Percentiles rank a stretch among this genome's conserved stretches.
Evolutionary conservation across 2,888 invertebrate genomes (phyloP).

Genomic region (Caenorhabditis wallacei): DNA sequence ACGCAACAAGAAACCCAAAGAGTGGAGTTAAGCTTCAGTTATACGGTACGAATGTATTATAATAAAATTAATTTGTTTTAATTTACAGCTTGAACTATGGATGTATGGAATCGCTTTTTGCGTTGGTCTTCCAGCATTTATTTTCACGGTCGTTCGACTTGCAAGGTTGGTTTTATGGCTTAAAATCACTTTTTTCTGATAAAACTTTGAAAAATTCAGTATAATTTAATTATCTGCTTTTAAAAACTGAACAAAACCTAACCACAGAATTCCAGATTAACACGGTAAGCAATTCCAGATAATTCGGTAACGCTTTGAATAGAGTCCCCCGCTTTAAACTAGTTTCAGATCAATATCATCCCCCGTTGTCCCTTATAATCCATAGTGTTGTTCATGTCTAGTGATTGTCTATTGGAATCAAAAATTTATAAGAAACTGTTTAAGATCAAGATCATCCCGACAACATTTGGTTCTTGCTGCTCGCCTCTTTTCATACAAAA

Average conservation of each 20-base stretch:
- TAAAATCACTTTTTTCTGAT: too few relatives aligned
- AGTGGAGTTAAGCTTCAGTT: conserved; percentile 67
- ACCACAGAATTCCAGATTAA: too few relatives aligned
- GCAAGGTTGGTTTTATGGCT: conserved; percentile 47
- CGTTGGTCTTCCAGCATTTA: conserved; percentile 67
- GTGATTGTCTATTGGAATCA: conserved; percentile 8
- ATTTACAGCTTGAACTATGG: conserved; percentile 68
- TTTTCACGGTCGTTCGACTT: conserved; percentile 66
- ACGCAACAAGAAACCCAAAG: conserved; percentile 57
- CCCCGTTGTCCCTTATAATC: neutral
- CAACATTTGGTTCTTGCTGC: conserved; percentile 71
- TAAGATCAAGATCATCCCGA: conserved; percentile 60
- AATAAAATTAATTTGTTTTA: neutral
- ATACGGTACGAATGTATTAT: conserved; percentile 53
- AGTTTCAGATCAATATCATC: conserved; percentile 2
- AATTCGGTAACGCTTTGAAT: conserved; percentile 17
- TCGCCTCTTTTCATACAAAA: conserved; percentile 72
- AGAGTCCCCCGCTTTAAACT: conserved; percentile 13
- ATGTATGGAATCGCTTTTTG: conserved; percentile 72
- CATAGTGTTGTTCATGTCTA: conserved; percentile 31
- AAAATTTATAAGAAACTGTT: neutral
- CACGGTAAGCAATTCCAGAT: conserved; percentile 15
- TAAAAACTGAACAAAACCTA: too few relatives aligned
- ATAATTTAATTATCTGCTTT: too few relatives aligned
- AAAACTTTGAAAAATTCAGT: neutral